Percentiles rank a stretch among this genome's conserved stretches.
phyloP scores from a whole-genome alignment of 2,113 vertebrate genomes.

The Ptilorrhoa leucosticta region DNA sequence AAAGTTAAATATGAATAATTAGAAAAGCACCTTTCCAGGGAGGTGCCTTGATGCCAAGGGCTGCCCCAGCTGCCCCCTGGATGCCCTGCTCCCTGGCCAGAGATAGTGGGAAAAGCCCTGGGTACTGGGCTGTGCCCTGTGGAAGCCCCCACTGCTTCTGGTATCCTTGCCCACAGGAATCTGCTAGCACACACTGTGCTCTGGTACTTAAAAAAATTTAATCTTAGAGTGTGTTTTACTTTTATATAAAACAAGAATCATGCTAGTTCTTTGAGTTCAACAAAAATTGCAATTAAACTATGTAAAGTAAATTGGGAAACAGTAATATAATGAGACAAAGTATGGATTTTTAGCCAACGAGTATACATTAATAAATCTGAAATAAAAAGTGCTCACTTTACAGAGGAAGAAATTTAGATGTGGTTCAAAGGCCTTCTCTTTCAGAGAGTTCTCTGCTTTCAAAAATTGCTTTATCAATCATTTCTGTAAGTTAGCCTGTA shows the following conservation, averaged over 20 bases:
- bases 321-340: background rate
- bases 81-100: background rate
- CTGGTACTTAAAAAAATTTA: background rate
- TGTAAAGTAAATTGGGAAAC: background rate
- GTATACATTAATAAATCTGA: background rate
- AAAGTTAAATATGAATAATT: background rate
- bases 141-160: background rate
- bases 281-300: background rate
- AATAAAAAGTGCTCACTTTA: background rate
- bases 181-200: background rate
- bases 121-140: background rate
- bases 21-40: background rate
- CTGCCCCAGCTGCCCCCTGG: background rate
- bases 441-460: background rate
- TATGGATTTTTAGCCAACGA: background rate
- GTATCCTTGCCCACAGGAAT: background rate
- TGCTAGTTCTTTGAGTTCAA: background rate
- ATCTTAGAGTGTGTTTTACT: background rate
- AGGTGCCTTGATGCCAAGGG: background rate
- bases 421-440: background rate
- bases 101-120: background rate
- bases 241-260: background rate
- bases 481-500: constrained; percentile 43
- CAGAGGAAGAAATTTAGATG: background rate
- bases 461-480: constrained; percentile 49